These are phyloP conservation scores for Aythya baeri DNA, from an alignment of 2,113 vertebrate species.

Conservation along the genomic window DNA sequence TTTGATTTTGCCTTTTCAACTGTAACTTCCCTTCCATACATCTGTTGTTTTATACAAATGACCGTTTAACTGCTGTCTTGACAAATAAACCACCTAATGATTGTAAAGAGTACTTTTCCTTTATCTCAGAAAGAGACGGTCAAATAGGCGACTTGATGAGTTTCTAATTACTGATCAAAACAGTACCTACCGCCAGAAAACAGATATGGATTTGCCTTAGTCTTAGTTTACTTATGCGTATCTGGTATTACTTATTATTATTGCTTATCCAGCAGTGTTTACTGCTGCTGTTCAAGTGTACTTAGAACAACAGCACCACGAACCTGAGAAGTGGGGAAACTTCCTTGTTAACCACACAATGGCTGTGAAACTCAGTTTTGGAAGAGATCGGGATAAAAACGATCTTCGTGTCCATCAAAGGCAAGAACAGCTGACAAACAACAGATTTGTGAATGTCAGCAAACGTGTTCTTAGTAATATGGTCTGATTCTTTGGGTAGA, in stretches of 20 bases:
- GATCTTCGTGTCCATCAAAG: not conserved
- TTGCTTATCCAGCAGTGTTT: not conserved
- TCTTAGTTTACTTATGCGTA: not conserved
- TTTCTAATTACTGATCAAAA: not conserved
- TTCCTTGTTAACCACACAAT: not conserved
- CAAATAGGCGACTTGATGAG: not conserved
- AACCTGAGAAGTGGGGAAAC: not conserved
- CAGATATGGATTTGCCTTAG: not conserved
- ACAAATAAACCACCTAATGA: conserved; percentile 52
- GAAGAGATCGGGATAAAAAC: not conserved
- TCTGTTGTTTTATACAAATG: conserved; percentile 6
- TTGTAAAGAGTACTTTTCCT: not conserved
- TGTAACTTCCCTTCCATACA: conserved; percentile 8
- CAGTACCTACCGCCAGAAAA: not conserved
- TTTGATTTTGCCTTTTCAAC: not conserved
- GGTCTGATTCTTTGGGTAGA: no score
- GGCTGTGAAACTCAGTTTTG: not conserved
- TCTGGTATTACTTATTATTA: not conserved
- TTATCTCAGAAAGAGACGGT: not conserved
- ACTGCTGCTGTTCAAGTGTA: not conserved
- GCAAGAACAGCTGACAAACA: conserved; percentile 3
- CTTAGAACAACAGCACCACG: not conserved
- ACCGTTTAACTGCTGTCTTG: conserved; percentile 4
- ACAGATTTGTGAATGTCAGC: conserved; percentile 14
- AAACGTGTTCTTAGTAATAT: not conserved